Percentiles rank a stretch among this genome's conserved stretches.
Conservation (phyloP, 1,140 invertebrate genomes). For the Drosophila saltans region DNA sequence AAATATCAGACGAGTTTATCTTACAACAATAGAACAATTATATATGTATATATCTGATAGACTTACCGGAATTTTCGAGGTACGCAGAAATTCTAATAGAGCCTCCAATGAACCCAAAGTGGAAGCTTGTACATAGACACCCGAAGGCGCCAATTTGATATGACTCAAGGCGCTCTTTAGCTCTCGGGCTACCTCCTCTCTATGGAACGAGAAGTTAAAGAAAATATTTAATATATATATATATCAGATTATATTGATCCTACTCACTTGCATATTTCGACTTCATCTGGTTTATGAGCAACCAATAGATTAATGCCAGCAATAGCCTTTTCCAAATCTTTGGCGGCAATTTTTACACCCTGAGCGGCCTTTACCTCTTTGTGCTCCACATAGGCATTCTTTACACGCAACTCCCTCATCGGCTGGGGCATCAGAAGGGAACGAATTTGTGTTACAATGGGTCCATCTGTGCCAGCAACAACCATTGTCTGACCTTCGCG, state of each 20-base stretch:
- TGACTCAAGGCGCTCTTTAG: constrained; percentile 94
- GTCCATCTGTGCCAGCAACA: constrained; percentile 98
- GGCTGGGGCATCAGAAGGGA: constrained; percentile 99
- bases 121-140: constrained; percentile 99
- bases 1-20: no score
- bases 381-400: constrained; percentile 98
- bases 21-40: no score
- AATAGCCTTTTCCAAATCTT: constrained; percentile 98
- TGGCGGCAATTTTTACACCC: constrained; percentile 98
- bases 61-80: constrained; percentile 97
- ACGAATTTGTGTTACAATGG: constrained; percentile 98
- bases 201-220: constrained; percentile 56
- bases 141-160: constrained; percentile 95
- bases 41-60: background rate
- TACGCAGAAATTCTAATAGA: constrained; percentile 96
- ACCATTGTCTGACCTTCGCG: constrained; percentile 97
- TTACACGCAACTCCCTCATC: constrained; percentile 98
- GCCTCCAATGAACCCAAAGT: constrained; percentile 99
- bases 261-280: constrained; percentile 89
- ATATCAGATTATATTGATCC: background rate
- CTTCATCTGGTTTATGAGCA: constrained; percentile 96
- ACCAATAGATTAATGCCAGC: constrained; percentile 95
- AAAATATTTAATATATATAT: background rate
- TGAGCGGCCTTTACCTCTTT: constrained; percentile 98
- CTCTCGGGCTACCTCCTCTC: constrained; percentile 92